phyloP scores from a whole-genome alignment of 2,888 invertebrate species.

The Helicoverpa assulta region DNA sequence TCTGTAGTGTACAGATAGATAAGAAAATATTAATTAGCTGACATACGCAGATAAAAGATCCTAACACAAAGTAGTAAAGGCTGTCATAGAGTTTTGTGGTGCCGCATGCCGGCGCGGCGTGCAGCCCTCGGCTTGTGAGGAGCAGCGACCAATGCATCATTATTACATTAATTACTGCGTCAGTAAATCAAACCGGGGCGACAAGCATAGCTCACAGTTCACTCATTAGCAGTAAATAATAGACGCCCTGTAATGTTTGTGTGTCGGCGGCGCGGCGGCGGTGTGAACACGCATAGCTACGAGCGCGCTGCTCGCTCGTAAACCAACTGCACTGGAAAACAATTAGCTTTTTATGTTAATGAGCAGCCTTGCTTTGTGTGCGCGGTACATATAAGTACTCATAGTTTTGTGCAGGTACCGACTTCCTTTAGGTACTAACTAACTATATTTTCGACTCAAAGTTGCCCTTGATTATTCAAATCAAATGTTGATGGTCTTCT shows the following conservation, averaged over 20 bases:
- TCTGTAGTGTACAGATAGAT: too few relatives aligned
- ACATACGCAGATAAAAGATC: neutral
- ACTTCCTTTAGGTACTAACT: neutral
- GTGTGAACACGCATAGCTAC: constrained; percentile 8
- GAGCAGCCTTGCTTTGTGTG: neutral
- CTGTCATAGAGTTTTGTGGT: neutral
- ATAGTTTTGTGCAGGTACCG: constrained; percentile 1
- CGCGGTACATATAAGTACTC: neutral
- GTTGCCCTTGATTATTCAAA: too few relatives aligned
- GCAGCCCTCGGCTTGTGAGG: constrained; percentile 7
- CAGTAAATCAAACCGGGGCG: constrained; percentile 57
- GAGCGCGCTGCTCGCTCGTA: constrained; percentile 1
- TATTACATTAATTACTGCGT: constrained; percentile 28
- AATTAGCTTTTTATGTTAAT: constrained; percentile 13
- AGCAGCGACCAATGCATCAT: constrained; percentile 20
- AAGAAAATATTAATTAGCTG: neutral
- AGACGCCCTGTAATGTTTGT: constrained; percentile 4
- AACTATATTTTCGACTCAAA: neutral
- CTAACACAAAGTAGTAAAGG: too few relatives aligned
- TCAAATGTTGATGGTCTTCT: too few relatives aligned
- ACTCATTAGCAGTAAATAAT: constrained; percentile 46
- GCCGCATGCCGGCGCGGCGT: neutral
- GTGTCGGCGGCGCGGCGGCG: constrained; percentile 2
- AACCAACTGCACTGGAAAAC: constrained; percentile 16
- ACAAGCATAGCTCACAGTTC: constrained; percentile 46